Conservation (phyloP, 2,888 invertebrate genomes). For the Trisateles emortualis region DNA sequence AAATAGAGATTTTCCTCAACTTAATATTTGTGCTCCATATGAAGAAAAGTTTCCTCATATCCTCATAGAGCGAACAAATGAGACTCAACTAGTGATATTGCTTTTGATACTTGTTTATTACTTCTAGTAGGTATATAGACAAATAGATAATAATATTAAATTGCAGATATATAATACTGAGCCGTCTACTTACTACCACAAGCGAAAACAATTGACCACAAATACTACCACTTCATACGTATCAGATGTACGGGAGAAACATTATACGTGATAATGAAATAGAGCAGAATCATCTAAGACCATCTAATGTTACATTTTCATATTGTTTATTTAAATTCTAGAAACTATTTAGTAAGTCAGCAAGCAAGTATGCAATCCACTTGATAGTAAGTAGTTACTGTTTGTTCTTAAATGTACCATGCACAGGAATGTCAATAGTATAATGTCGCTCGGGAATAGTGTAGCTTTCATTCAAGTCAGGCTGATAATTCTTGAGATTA, state of each 20-base stretch:
- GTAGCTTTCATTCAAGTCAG: too few species aligned
- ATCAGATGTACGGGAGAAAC: background rate
- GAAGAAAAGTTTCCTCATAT: slow-evolving; percentile 6
- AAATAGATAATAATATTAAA: background rate
- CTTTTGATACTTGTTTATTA: background rate
- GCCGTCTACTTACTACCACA: background rate
- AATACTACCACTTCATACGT: background rate
- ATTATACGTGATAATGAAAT: too few species aligned
- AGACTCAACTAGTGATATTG: slow-evolving; percentile 5
- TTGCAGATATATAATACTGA: slow-evolving; percentile 6
- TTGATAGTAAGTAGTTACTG: too few species aligned
- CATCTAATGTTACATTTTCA: too few species aligned
- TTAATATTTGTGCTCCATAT: slow-evolving; percentile 1
- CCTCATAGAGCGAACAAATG: background rate
- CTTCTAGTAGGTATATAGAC: background rate
- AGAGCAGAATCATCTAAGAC: too few species aligned
- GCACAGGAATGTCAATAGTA: too few species aligned
- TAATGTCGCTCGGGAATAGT: too few species aligned
- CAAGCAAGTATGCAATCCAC: too few species aligned
- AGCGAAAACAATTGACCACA: slow-evolving; percentile 8
- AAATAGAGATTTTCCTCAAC: background rate
- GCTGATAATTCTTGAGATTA: too few species aligned
- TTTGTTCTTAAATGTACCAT: too few species aligned
- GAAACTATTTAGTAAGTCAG: too few species aligned
- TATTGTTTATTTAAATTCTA: too few species aligned